A percentile compares a stretch with the other conserved stretches of the same genome.
These are phyloP conservation scores for Labeo catla DNA, from an alignment of 2,113 vertebrate species.

Conservation along the genomic window DNA sequence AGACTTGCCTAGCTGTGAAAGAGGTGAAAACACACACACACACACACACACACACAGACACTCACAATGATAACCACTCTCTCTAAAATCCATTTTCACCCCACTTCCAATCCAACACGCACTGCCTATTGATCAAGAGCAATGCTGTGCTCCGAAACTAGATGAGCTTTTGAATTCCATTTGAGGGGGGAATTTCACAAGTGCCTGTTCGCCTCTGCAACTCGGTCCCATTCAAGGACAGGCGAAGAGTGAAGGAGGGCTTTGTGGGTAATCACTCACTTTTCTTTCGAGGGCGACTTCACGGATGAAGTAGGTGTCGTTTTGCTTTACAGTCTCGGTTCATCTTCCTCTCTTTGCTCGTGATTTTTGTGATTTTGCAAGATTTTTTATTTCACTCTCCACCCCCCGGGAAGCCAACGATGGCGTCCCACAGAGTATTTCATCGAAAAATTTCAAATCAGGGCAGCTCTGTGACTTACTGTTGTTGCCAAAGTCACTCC, in stretches of 20 bases:
- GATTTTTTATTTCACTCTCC: conserved; percentile 20
- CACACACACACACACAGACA: conserved; percentile 16
- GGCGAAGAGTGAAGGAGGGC: conserved; percentile 16
- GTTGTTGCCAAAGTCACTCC: conserved; percentile 30
- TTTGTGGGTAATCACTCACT: conserved; percentile 54
- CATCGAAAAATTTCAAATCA: conserved; percentile 28
- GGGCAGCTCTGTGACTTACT: not conserved
- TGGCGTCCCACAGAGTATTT: not conserved
- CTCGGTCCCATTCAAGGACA: conserved; percentile 38
- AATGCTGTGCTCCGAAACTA: conserved; percentile 18
- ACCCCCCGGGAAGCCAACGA: not conserved
- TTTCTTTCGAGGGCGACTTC: conserved; percentile 34
- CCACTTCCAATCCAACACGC: conserved; percentile 15
- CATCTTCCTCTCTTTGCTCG: conserved; percentile 11
- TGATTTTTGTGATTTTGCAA: conserved; percentile 19
- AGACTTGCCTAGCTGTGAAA: conserved; percentile 88
- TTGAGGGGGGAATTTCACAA: conserved; percentile 37
- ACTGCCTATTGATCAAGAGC: conserved; percentile 39
- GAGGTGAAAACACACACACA: conserved; percentile 74
- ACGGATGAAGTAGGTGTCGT: conserved; percentile 18
- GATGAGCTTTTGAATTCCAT: conserved; percentile 45
- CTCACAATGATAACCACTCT: not conserved
- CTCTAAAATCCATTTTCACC: conserved; percentile 27
- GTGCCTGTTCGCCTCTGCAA: conserved; percentile 1
- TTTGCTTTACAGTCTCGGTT: conserved; percentile 38